These are phyloP conservation scores for Tichodroma muraria DNA, from an alignment of 2,113 vertebrate genomes.

Conservation along the genomic window DNA sequence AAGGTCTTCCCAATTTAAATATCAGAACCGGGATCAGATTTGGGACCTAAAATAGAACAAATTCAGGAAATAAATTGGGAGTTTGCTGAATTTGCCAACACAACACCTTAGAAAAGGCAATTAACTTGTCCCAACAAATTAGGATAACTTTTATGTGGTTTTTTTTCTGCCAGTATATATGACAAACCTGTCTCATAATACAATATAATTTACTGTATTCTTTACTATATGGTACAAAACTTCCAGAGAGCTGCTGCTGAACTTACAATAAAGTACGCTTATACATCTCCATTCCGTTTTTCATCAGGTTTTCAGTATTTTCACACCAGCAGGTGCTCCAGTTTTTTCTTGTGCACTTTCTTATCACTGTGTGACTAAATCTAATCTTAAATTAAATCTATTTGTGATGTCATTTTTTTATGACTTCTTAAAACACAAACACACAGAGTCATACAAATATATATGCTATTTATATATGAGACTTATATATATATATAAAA, in stretches of 20 bases:
- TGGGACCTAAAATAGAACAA: constrained; percentile 78
- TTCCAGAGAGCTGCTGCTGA: neutral
- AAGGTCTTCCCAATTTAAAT: constrained; percentile 82
- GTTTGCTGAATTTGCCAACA: neutral
- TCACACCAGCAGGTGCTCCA: neutral
- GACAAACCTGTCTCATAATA: neutral
- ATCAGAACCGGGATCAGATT: constrained; percentile 85
- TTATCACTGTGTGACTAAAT: neutral
- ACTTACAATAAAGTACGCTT: neutral
- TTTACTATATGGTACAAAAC: neutral
- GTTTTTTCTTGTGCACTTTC: neutral
- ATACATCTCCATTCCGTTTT: neutral
- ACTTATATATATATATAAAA: no score
- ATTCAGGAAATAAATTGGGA: neutral
- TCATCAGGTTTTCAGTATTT: neutral
- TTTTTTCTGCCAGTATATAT: neutral
- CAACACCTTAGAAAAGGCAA: rapidly evolving
- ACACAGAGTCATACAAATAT: neutral
- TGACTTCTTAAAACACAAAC: neutral
- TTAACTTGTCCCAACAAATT: neutral
- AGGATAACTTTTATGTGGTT: neutral
- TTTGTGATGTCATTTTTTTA: neutral
- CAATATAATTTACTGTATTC: neutral
- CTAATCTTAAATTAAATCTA: neutral
- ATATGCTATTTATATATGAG: neutral